Percentiles rank a stretch among this genome's conserved stretches.
Evolutionary conservation across 1,140 invertebrate species (phyloP).

Genomic region (Panagrolaimus sp.): DNA sequence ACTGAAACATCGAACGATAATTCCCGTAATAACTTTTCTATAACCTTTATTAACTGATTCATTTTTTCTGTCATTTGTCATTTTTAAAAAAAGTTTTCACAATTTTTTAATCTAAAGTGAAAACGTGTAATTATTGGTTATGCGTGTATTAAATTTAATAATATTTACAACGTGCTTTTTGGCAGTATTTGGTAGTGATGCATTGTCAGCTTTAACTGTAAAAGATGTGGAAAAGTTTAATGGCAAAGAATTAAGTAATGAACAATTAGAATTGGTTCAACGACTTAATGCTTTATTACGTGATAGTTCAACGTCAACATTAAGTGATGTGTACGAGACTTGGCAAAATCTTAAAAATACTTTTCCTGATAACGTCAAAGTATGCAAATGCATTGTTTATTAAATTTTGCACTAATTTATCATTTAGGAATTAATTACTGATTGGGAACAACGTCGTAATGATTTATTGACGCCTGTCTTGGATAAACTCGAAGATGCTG

Average conservation of each 20-base stretch:
- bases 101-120: too few relatives aligned
- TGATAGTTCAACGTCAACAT: not conserved
- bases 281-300: not conserved
- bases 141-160: too few relatives aligned
- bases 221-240: not conserved
- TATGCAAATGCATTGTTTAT: not conserved
- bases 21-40: too few relatives aligned
- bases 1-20: too few relatives aligned
- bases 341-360: constrained; percentile 2
- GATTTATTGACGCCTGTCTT: not conserved
- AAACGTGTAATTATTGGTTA: too few relatives aligned
- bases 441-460: not conserved
- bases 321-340: not conserved
- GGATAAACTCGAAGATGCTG: not conserved
- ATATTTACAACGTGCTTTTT: too few relatives aligned
- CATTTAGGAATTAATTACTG: not conserved
- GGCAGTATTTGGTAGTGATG: not conserved
- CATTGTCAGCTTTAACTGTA: not conserved
- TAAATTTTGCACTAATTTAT: not conserved
- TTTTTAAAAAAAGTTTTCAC: too few relatives aligned
- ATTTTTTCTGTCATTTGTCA: too few relatives aligned
- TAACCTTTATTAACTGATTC: too few relatives aligned
- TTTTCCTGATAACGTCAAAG: not conserved
- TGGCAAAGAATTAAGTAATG: not conserved
- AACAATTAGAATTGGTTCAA: not conserved